phyloP scores from a whole-genome alignment of 2,888 invertebrate species.

The Marronus borbonicus region DNA sequence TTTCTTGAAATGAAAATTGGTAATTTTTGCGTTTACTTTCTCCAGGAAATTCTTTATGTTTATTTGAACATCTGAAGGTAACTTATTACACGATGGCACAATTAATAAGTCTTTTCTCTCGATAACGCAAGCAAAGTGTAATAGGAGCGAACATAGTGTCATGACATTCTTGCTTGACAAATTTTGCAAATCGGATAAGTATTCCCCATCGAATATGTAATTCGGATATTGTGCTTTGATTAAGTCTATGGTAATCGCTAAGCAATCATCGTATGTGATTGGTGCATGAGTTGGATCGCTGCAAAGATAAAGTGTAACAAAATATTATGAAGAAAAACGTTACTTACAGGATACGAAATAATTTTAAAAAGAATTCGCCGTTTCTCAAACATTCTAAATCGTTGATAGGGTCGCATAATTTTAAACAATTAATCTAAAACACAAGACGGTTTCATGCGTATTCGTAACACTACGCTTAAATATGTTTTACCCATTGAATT shows the following conservation, averaged over 20 bases:
- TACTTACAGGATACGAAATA: slow-evolving; percentile 65
- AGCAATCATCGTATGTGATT: slow-evolving; percentile 14
- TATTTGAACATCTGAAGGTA: slow-evolving; percentile 62
- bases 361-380: slow-evolving; percentile 63
- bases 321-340: slow-evolving; percentile 1
- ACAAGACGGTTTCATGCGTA: slow-evolving; percentile 26
- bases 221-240: slow-evolving; percentile 58
- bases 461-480: slow-evolving; percentile 43
- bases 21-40: slow-evolving; percentile 59
- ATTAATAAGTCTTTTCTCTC: slow-evolving; percentile 66
- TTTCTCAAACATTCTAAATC: slow-evolving; percentile 61
- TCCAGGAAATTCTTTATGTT: slow-evolving; percentile 65
- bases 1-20: slow-evolving; percentile 59
- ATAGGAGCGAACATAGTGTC: slow-evolving; percentile 63
- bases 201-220: slow-evolving; percentile 55
- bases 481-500: slow-evolving; percentile 63
- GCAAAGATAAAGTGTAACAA: not conserved
- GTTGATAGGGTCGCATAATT: slow-evolving; percentile 59
- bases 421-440: slow-evolving; percentile 67
- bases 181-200: slow-evolving; percentile 25
- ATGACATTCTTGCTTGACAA: slow-evolving; percentile 51
- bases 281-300: slow-evolving; percentile 6
- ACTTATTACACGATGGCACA: slow-evolving; percentile 64
- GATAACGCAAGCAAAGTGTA: slow-evolving; percentile 67
- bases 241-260: slow-evolving; percentile 30